These are phyloP conservation scores for Drosophila varians DNA, from an alignment of 1,140 invertebrate genomes.

Conservation along the genomic window DNA sequence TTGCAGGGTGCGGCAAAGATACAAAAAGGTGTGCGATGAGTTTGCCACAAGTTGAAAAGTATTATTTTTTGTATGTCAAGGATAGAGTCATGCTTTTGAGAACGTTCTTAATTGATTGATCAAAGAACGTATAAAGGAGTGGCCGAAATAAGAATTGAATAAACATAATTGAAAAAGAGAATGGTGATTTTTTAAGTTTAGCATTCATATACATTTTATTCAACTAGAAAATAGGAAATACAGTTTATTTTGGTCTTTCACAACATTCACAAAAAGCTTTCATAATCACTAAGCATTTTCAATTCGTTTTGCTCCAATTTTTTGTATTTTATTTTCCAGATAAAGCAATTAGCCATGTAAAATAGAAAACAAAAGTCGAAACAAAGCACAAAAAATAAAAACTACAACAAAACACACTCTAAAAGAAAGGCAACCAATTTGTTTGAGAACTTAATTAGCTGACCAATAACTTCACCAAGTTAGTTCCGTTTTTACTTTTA, in stretches of 20 bases:
- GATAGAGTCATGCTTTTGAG: not conserved
- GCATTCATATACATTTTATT: too few species aligned
- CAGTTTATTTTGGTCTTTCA: not conserved
- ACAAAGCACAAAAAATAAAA: slow-evolving; percentile 27
- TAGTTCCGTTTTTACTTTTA: slow-evolving; percentile 4
- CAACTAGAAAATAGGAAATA: too few species aligned
- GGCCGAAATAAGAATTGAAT: not conserved
- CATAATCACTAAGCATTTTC: slow-evolving; percentile 36
- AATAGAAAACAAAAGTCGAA: slow-evolving; percentile 64
- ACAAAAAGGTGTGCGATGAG: not conserved
- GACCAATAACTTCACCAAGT: slow-evolving; percentile 10
- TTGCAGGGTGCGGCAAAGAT: slow-evolving; percentile 1
- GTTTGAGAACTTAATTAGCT: slow-evolving; percentile 55
- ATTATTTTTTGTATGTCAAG: slow-evolving; percentile 6
- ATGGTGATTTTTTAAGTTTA: not conserved
- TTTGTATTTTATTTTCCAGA: slow-evolving; percentile 28
- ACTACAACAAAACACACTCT: slow-evolving; percentile 19
- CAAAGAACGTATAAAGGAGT: not conserved
- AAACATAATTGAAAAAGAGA: not conserved
- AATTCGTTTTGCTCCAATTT: slow-evolving; percentile 72
- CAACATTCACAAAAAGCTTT: not conserved
- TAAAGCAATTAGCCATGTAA: slow-evolving; percentile 53
- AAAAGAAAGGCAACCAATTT: slow-evolving; percentile 53
- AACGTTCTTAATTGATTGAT: slow-evolving; percentile 6
- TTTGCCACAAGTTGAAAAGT: not conserved